Base-by-base conservation (phyloP, 1,140 invertebrate species). In the Meloidogyne exigua region DNA sequence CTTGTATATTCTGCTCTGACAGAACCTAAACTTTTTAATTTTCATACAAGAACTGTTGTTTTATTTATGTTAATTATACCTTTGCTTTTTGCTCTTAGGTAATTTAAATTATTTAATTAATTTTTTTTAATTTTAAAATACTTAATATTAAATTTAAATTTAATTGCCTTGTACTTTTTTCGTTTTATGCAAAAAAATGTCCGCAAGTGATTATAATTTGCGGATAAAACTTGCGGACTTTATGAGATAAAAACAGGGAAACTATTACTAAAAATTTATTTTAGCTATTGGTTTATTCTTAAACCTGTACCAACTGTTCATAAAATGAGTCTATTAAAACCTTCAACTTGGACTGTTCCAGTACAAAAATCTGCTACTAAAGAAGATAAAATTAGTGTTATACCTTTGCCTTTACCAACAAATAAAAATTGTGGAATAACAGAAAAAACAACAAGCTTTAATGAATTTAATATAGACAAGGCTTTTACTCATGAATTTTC, bases 1-100 rank as follows among this genome's bases (percentile, higher is more conserved):
- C 67, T 81, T 0, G 21, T 25, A 15, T 79, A 79, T 62, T 32
- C 69, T 15, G 13, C n/a, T 21, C 21, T 79, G 12, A 81, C 78
- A 10, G 78, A 79, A 9, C 64, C 79, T 32, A 70, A 79, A 25
- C 36, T 79, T 15, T 21, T 68, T 26, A 42, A 42, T 21, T 42
- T 79, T 2, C 9, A 39, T 15, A 79, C 78, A 15, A 57, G 44
- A 39, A 67, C 68, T 15, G 69, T 68, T n/a, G 21, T 76, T 44
- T 26, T 79, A 15, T 7, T 68, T 2, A 79, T 79, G 76, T 66
- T 80, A 11, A 65, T 80, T 39, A 39, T 80, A 13, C 79, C 79
- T 2, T 26, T 76, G 7, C 13, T 80, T 2, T 80, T 80, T 57
- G 42, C 39, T 28, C 18, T 83, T 13, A 74, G 83, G 77, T 78